Percentiles rank a stretch among this genome's conserved stretches.
Conservation (phyloP, 2,888 invertebrate species). For the Idaea aversata region DNA sequence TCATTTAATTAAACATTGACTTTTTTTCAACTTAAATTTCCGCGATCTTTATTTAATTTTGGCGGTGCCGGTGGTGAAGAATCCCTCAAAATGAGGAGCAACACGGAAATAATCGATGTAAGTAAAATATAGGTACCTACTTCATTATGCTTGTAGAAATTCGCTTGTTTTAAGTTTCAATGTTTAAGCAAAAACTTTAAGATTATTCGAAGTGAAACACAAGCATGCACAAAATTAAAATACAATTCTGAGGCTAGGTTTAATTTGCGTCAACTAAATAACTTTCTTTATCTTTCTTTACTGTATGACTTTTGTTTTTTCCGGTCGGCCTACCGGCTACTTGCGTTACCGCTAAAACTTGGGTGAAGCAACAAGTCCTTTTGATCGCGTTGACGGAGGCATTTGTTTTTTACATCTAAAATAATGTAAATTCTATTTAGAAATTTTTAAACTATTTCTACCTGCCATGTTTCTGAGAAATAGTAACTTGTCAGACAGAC, state of each 20-base stretch:
- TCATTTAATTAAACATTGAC: background rate
- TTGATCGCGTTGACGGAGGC: too few relatives aligned
- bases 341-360: too few relatives aligned
- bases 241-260: too few relatives aligned
- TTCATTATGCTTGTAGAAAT: background rate
- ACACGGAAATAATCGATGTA: background rate
- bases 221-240: background rate
- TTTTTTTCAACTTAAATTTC: background rate
- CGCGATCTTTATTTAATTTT: background rate
- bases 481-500: too few relatives aligned
- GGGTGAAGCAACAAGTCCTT: too few relatives aligned
- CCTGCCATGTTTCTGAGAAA: too few relatives aligned
- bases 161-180: background rate
- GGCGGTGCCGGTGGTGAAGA: background rate
- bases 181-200: background rate
- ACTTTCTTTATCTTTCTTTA: background rate
- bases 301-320: background rate
- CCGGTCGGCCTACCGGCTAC: too few relatives aligned
- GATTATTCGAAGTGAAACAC: background rate
- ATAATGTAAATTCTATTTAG: too few relatives aligned
- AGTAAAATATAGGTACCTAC: background rate
- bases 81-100: background rate
- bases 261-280: too few relatives aligned
- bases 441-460: too few relatives aligned
- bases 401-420: too few relatives aligned